Evolutionary conservation across 2,888 invertebrate genomes (phyloP), one percentile per base, ranked within the genome.

Genomic region (Metopia argyrocephala): DNA sequence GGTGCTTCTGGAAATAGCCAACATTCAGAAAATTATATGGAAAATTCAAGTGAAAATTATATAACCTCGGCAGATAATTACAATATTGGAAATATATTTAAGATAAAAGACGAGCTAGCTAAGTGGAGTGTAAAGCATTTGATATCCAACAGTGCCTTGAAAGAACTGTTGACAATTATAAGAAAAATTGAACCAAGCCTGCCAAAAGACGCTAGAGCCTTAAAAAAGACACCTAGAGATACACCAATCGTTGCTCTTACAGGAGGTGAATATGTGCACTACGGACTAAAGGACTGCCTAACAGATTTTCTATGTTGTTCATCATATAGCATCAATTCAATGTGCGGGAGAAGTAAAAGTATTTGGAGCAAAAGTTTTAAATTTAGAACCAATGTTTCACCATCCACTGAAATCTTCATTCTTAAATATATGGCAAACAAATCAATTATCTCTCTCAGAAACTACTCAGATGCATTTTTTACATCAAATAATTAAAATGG

Each of bases 181-280:
- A 76, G 27, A 76, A 69, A 69, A 64, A 18, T 3, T 38, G 70
- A 70, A 59, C 65, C 70, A 52, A 59, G 57, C 73, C 68, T 78
- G 38, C 68, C 71, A 46, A 64, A 52, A 59, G 78, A 78, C 61
- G 66, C 71, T 57, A 64, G 78, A 18, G 59, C 78, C 15, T 71
- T 78, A 71, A 78, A 78, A 54, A 28, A 66, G 61, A 73, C 78
- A 54, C 66, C 73, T 12, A 27, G 69, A 1, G 69, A 68, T 18
- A 23, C 57, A 18, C 79, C 74, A 9, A 65, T 64, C 21, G 64
- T 65, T 52, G 25, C 38, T 61, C 46, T 75, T 48, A 28, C 31
- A 61, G 68, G 61, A 12, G 78, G 73, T n/a, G 45, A 52, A n/a
- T 61, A 66, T 66, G 66, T 61, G 9, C 66, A 68, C 54, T 68